phyloP scores from a whole-genome alignment of 2,113 vertebrate genomes.

The Chamaetylas fuelleborni region DNA sequence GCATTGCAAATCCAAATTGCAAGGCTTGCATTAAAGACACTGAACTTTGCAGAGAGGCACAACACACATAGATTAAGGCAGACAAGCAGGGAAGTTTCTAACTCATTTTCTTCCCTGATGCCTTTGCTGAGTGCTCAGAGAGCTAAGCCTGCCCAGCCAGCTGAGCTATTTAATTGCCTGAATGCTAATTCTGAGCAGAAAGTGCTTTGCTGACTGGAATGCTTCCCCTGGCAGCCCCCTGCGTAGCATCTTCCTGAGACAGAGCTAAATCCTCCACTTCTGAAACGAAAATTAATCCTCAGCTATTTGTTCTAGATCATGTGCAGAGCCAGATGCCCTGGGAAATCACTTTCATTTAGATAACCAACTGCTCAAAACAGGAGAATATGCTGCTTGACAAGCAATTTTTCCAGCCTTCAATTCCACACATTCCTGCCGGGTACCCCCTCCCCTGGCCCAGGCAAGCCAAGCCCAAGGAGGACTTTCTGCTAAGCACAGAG shows the following conservation, averaged over 20 bases:
- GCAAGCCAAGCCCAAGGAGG: neutral
- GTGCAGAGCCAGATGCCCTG: conserved; percentile 28
- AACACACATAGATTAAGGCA: neutral
- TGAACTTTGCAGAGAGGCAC: neutral
- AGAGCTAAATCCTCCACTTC: conserved; percentile 36
- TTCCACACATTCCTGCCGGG: conserved; percentile 12
- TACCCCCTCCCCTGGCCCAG: neutral
- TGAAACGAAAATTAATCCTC: conserved; percentile 21
- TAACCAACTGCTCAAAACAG: neutral
- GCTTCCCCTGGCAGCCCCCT: neutral
- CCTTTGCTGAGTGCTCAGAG: neutral
- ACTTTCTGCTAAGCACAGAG: neutral
- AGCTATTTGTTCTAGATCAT: conserved; percentile 54
- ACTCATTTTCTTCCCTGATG: neutral
- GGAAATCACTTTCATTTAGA: conserved; percentile 32
- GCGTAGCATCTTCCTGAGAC: neutral
- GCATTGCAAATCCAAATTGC: neutral
- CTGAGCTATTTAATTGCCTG: conserved; percentile 32
- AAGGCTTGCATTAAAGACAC: neutral
- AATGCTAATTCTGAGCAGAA: conserved; percentile 38
- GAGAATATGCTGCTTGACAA: neutral
- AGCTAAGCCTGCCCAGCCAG: neutral
- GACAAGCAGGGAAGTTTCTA: neutral
- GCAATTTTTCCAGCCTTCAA: conserved; percentile 13
- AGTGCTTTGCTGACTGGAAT: conserved; percentile 36